Evolutionary conservation across 2,113 vertebrate species (phyloP), one percentile per base, ranked within the genome.

Genomic region (Gasterosteus nipponicus): DNA sequence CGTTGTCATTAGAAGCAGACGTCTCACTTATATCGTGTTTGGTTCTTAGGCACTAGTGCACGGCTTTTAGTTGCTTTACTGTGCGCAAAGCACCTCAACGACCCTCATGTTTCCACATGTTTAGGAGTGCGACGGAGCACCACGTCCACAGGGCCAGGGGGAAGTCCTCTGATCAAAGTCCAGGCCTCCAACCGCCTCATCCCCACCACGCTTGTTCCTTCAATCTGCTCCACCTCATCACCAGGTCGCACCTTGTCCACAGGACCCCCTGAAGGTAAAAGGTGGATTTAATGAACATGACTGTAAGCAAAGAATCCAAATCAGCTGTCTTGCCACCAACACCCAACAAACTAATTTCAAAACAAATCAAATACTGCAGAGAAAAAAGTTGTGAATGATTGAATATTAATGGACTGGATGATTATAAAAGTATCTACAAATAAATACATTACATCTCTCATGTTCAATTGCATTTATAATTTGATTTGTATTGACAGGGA

Each of bases 151-250:
- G 93, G 93, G 9, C 94, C 95, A 10, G 85, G 11, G 8, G 93
- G 90, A 15, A 95, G 90, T 49, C 39, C 77, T 81, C 87, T 92
- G 57, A 95, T 95, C 59, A 94, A 62, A 47, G 88, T 90, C 95
- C 94, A 95, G 49, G 84, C 94, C 63, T 95, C 94, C 29, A 94
- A 62, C 16, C 95, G 91, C 67, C 92, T 93, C 87, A 93, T 90
- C 4, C 88, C 92, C 56, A 65, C 61, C 84, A 92, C 49, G 26
- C 86, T 91, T 18, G 82, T 78, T 22, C 92, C 92, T 22, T 89
- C 57, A 3, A 95, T 85, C 86, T 93, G 89, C 26, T 95, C 15
- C 7, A 95, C 19, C 82, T 93, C 91, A 62, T 95, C 95, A 11
- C 94, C 94, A 1, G 94, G 92, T 80, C 46, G 78, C 22, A 95